A percentile compares a stretch with the other conserved stretches of the same genome.
Conservation (phyloP, 1,140 invertebrate genomes). For the Oncopodura yosiiana region DNA sequence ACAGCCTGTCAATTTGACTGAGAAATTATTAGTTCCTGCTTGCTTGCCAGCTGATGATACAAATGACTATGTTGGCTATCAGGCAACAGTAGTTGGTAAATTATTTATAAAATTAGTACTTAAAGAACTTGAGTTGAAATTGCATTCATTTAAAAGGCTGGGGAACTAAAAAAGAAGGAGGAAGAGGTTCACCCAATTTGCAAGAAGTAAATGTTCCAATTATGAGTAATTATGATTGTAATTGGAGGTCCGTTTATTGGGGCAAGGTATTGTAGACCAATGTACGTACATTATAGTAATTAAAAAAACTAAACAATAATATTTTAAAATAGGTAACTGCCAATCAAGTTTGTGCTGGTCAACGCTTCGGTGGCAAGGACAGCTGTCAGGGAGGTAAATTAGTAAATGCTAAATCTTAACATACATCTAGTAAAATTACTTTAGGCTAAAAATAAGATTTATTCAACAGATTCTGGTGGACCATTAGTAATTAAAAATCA, state of each 20-base stretch:
- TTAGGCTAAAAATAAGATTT: no score
- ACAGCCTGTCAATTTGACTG: neutral
- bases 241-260: slow-evolving; percentile 15
- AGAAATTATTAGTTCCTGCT: slow-evolving; percentile 4
- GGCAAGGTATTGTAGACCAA: no score
- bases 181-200: slow-evolving; percentile 4
- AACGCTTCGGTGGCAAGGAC: slow-evolving; percentile 67
- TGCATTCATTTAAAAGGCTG: no score
- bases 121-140: no score
- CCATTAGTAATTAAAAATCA: slow-evolving; percentile 25
- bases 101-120: no score
- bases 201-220: slow-evolving; percentile 24
- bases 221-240: slow-evolving; percentile 19
- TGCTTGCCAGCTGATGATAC: slow-evolving; percentile 21
- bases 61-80: slow-evolving; percentile 11
- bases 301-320: no score
- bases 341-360: no score
- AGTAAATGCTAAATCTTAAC: no score
- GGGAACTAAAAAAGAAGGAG: slow-evolving; percentile 22
- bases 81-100: slow-evolving; percentile 17
- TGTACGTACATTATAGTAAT: no score
- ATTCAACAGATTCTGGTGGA: slow-evolving; percentile 35
- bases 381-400: slow-evolving; percentile 61
- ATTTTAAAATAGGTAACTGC: no score
- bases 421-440: no score